Percentiles rank a stretch among this genome's conserved stretches.
Conservation (phyloP, 2,888 invertebrate genomes). For the Sthenelais limicola region DNA sequence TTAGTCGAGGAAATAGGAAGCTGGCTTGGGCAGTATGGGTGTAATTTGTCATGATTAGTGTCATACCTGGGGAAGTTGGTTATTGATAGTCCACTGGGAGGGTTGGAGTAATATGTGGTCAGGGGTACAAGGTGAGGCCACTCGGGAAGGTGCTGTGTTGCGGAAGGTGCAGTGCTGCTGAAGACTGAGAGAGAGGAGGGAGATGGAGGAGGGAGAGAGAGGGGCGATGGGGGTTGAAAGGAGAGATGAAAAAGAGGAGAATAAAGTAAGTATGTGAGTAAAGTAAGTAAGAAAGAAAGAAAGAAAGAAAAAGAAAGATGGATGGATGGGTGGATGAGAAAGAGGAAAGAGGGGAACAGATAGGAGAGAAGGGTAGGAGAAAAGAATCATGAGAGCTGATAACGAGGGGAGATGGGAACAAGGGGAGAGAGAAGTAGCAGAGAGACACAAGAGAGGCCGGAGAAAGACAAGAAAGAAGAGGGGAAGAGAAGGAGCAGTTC, state of each 20-base stretch:
- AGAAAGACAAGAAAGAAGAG: too few species aligned
- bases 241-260: background rate
- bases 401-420: too few species aligned
- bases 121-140: background rate
- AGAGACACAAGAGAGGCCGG: too few species aligned
- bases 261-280: background rate
- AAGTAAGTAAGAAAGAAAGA: background rate
- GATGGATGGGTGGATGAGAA: background rate
- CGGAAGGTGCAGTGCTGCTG: background rate
- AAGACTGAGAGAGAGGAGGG: background rate
- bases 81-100: slow-evolving; percentile 12
- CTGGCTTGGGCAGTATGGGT: slow-evolving; percentile 1
- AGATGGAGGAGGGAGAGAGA: background rate
- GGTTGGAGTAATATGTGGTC: slow-evolving; percentile 20
- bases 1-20: slow-evolving; percentile 24
- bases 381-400: too few species aligned
- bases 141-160: background rate
- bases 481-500: too few species aligned
- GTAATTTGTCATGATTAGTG: slow-evolving; percentile 40
- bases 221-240: background rate
- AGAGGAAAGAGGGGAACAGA: background rate
- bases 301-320: background rate
- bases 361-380: too few species aligned
- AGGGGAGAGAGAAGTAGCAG: too few species aligned
- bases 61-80: background rate